Percentiles rank a stretch among this genome's conserved stretches.
These are phyloP conservation scores for Holothuria glaberrima DNA, from an alignment of 35 echinoderm and acorn worm species.

Conservation along the genomic window DNA sequence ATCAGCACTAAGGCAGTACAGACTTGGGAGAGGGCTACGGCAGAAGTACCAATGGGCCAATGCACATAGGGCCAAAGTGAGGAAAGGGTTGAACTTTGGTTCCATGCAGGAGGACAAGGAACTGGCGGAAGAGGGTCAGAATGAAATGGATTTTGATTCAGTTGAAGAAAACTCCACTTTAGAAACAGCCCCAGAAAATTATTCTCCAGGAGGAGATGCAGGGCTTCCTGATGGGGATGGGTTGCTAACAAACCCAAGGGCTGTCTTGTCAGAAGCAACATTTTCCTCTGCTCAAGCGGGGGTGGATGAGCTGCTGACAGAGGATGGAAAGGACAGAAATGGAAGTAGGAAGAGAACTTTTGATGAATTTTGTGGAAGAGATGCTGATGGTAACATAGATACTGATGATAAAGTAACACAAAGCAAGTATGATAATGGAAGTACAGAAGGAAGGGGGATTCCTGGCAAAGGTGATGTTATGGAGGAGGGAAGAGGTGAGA, in stretches of 20 bases:
- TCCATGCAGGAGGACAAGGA: not conserved
- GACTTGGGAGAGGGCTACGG: conserved; percentile 36
- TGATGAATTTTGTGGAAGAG: not conserved
- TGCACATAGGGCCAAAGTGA: not conserved
- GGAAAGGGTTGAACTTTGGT: conserved; percentile 33
- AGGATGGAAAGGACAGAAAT: not conserved
- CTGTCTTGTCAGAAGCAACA: no score
- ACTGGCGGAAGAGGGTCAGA: not conserved
- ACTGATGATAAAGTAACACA: not conserved
- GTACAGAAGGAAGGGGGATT: no score
- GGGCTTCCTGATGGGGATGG: not conserved
- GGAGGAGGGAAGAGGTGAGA: not conserved
- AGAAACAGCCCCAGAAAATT: not conserved
- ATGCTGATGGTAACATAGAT: not conserved
- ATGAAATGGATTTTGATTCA: no score
- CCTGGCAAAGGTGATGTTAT: not conserved
- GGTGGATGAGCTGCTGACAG: not conserved
- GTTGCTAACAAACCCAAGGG: no score
- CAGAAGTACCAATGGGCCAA: conserved; percentile 25
- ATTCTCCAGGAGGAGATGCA: not conserved
- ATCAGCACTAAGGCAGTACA: conserved; percentile 38
- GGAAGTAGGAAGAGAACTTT: conserved; percentile 5
- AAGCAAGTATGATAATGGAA: not conserved
- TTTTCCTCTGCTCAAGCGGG: no score
- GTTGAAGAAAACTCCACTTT: not conserved